Evolutionary conservation across 2,113 vertebrate species (phyloP).

Genomic region (Peromyscus maniculatus): DNA sequence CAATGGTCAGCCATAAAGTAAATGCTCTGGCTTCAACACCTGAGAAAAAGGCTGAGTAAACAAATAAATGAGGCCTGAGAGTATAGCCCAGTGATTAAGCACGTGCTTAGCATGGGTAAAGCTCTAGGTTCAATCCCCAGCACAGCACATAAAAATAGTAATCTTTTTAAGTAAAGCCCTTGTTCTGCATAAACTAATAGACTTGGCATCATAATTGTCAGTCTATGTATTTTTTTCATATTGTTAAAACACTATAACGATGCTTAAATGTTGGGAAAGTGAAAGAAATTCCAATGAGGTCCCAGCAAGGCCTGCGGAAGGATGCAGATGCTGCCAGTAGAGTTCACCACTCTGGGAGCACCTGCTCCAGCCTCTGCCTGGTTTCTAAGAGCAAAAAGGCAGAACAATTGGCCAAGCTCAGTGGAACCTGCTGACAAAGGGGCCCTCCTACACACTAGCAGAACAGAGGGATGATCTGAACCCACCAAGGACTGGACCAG

Average conservation of each 20-base stretch:
- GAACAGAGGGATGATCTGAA: neutral
- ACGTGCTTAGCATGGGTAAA: neutral
- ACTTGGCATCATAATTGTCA: neutral
- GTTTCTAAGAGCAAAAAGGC: neutral
- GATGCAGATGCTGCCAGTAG: accelerated
- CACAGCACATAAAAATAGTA: neutral
- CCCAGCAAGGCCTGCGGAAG: neutral
- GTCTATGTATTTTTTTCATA: neutral
- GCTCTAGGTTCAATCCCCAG: neutral
- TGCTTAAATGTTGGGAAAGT: neutral
- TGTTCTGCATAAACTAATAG: neutral
- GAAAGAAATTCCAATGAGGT: neutral
- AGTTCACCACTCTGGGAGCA: accelerated
- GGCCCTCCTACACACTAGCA: neutral
- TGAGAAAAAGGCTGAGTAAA: neutral
- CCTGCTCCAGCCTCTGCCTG: neutral
- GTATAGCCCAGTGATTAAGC: neutral
- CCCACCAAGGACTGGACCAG: neutral
- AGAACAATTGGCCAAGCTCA: neutral
- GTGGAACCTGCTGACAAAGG: neutral
- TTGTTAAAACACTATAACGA: neutral
- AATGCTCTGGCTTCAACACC: too few species aligned
- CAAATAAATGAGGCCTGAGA: neutral
- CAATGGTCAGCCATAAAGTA: neutral
- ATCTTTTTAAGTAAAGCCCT: neutral